phyloP scores from a whole-genome alignment of 2,113 vertebrate species.

The Macrotis lagotis region DNA sequence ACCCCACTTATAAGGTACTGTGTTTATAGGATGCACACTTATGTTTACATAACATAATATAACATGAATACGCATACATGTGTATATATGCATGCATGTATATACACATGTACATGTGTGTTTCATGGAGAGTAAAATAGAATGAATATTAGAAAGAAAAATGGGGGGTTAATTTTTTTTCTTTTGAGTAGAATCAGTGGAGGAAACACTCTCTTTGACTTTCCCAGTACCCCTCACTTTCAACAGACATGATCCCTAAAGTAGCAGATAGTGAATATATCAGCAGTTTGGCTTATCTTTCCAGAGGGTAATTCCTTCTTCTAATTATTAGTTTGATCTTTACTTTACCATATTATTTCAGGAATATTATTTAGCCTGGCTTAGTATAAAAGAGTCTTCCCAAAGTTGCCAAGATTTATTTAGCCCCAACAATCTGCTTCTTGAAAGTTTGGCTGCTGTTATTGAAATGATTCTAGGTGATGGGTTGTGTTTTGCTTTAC shows the following conservation, averaged over 20 bases:
- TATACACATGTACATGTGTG: neutral
- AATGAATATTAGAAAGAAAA: neutral
- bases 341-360: conserved; percentile 12
- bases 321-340: neutral
- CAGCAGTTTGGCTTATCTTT: neutral
- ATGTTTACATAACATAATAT: too few relatives aligned
- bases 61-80: neutral
- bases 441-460: conserved; percentile 54
- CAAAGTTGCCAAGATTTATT: neutral
- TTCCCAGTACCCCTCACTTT: neutral
- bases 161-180: neutral
- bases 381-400: conserved; percentile 29
- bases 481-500: neutral
- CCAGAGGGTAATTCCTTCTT: neutral
- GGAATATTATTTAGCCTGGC: neutral
- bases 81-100: neutral
- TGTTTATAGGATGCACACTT: too few relatives aligned
- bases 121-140: neutral
- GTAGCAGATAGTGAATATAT: neutral
- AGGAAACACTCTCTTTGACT: rapidly evolving
- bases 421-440: conserved; percentile 62
- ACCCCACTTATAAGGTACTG: neutral
- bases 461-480: conserved; percentile 7
- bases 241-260: neutral
- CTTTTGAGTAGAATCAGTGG: neutral